phyloP scores from a whole-genome alignment of 2,888 invertebrate species.

The Sabatieria punctata region DNA sequence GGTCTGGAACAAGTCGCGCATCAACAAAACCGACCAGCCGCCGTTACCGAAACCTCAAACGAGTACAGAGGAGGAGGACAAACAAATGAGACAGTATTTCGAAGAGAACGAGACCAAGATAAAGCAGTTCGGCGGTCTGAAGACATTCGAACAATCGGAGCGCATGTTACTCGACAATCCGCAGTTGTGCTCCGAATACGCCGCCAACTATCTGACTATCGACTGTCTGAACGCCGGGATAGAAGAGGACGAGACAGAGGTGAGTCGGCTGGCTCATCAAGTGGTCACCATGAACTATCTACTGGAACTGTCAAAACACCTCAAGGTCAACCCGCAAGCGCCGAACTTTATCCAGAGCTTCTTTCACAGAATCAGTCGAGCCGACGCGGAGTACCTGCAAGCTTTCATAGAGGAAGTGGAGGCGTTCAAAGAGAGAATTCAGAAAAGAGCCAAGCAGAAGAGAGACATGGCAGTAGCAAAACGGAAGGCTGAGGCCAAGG shows the following conservation, averaged over 20 bases:
- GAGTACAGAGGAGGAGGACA: too few species aligned
- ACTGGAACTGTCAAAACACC: constrained; percentile 76
- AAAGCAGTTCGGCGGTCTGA: constrained; percentile 77
- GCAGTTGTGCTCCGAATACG: constrained; percentile 79
- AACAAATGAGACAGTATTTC: too few species aligned
- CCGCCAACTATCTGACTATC: constrained; percentile 89
- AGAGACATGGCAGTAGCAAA: not conserved
- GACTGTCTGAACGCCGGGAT: constrained; percentile 87
- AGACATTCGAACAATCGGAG: too few species aligned
- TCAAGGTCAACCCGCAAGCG: constrained; percentile 80
- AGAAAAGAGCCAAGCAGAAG: constrained; percentile 59
- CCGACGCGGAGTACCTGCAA: constrained; percentile 75
- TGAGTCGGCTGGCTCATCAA: constrained; percentile 92
- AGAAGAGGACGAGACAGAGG: constrained; percentile 59
- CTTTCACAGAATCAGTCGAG: constrained; percentile 66
- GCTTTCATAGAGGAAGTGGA: constrained; percentile 81
- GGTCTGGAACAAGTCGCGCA: constrained; percentile 87
- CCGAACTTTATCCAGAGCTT: constrained; percentile 23
- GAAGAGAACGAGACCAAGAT: constrained; percentile 69
- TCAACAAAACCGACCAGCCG: too few species aligned
- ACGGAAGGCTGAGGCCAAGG: constrained; percentile 57
- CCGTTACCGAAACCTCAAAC: too few species aligned
- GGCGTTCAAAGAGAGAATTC: constrained; percentile 70
- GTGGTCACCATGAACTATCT: constrained; percentile 98
- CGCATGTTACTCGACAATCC: constrained; percentile 50